Evolutionary conservation across 2,797 vertebrate genomes (phyloP).

Genomic region (Trichosurus vulpecula): DNA sequence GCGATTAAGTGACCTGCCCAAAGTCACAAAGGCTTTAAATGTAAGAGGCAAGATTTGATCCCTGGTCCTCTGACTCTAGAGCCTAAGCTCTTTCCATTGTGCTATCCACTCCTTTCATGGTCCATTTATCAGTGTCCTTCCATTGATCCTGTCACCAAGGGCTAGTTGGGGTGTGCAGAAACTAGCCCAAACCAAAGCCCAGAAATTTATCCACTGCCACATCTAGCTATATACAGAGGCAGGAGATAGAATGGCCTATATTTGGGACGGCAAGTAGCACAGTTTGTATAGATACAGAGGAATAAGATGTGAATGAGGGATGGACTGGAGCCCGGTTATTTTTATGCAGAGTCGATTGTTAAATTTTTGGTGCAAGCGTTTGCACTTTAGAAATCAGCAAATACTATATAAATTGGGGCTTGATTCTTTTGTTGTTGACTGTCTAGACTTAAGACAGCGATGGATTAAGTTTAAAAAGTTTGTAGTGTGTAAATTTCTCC

Average conservation of each 20-base stretch:
- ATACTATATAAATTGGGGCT: neutral
- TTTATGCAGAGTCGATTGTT: neutral
- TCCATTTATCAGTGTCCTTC: neutral
- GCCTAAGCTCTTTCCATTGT: neutral
- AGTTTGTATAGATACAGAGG: neutral
- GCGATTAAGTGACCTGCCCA: neutral
- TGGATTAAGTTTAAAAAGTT: neutral
- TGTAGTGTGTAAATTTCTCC: neutral
- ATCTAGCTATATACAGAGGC: neutral
- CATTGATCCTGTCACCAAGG: neutral
- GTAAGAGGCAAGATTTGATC: neutral
- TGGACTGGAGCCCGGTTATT: neutral
- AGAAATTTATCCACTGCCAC: neutral
- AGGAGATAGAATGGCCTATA: neutral
- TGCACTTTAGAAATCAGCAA: neutral
- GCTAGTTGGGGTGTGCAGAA: neutral
- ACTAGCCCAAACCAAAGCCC: neutral
- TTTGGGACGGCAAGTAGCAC: neutral
- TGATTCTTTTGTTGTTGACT: neutral
- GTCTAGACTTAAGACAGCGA: neutral
- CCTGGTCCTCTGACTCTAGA: neutral
- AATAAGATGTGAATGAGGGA: neutral
- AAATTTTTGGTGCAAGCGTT: neutral
- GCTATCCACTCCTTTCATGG: neutral
- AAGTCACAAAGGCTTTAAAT: neutral